Conservation (phyloP, 1,140 invertebrate genomes). For the Cydia fagiglandana region DNA sequence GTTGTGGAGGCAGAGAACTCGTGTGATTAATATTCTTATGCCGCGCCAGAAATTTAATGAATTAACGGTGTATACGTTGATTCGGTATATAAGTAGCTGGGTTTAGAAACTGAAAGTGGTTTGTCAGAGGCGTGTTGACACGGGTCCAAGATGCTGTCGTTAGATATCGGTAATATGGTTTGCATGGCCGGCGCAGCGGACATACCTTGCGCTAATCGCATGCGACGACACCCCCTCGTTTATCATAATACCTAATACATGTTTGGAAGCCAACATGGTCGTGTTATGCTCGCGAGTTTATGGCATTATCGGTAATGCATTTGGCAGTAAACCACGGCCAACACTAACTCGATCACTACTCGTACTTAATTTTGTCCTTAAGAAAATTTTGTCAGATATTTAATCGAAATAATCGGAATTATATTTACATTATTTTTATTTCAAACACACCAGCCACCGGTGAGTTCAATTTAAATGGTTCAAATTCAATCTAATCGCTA, state of each 20-base stretch:
- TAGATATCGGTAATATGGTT: constrained; percentile 70
- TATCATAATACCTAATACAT: constrained; percentile 45
- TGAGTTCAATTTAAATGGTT: not conserved
- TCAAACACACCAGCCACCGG: not conserved
- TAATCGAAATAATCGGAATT: not conserved
- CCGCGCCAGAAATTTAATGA: constrained; percentile 22
- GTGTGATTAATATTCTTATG: constrained; percentile 17
- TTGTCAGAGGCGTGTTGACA: constrained; percentile 60
- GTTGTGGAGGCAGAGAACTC: constrained; percentile 1
- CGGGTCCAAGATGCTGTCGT: constrained; percentile 69
- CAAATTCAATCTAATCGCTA: not conserved
- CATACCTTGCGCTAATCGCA: constrained; percentile 51
- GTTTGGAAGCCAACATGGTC: constrained; percentile 36
- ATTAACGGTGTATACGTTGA: constrained; percentile 8
- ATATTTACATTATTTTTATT: not conserved
- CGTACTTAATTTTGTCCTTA: constrained; percentile 2
- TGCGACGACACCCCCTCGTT: constrained; percentile 51
- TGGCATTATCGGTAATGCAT: constrained; percentile 53
- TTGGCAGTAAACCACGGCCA: constrained; percentile 42
- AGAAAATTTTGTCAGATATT: not conserved
- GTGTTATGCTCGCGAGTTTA: constrained; percentile 44
- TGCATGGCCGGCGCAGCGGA: constrained; percentile 42
- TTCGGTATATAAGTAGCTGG: constrained; percentile 9
- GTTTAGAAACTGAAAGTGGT: constrained; percentile 61
- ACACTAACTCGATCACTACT: not conserved